Evolutionary conservation across 2,113 vertebrate species (phyloP), one percentile per base, ranked within the genome.

Genomic region (Zapus hudsonius): DNA sequence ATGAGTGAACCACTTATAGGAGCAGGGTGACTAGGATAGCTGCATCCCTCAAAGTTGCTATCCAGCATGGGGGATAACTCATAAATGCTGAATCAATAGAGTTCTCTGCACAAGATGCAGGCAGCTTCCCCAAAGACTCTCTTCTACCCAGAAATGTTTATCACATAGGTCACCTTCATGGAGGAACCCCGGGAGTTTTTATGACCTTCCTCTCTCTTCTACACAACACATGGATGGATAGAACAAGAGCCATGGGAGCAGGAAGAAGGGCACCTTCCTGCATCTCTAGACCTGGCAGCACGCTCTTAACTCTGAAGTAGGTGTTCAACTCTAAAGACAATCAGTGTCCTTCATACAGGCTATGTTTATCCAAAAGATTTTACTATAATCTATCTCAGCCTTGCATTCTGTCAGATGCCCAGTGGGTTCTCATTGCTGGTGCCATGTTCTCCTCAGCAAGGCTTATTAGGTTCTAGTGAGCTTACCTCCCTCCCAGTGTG

Each of bases 391-490:
- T 55, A 38, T 0, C 20, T 2, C 15, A 29, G 40, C 16, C 44
- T 76, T 84, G 5, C 8, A 0, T 55, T n/a, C 38, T 33, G 4
- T n/a, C 47, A 22, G 2, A 55, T 7, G 8, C 4, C 6, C 7
- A 61, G 5, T 16, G 11, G 25, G 25, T 11, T 20, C 0, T 0
- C 6, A n/a, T 19, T 47, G 44, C 33, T 19, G 3, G 5, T 17
- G 11, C 20, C 20, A 33, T 27, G 29, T 33, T 63, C 1, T 13
- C 73, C 25, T 44, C 66, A 13, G 0, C 17, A 29, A 55, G 44
- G 40, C 66, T 22, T 8, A 0, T 9, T 31, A 31, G 82, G 44
- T 55, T 27, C 66, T 67, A 29, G 1, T 17, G 40, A 44, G 31
- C 22, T 66, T n/a, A n/a, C n/a, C n/a, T n/a, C n/a, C n/a, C n/a